Conservation (phyloP, 1,140 invertebrate species). For the Musca domestica region DNA sequence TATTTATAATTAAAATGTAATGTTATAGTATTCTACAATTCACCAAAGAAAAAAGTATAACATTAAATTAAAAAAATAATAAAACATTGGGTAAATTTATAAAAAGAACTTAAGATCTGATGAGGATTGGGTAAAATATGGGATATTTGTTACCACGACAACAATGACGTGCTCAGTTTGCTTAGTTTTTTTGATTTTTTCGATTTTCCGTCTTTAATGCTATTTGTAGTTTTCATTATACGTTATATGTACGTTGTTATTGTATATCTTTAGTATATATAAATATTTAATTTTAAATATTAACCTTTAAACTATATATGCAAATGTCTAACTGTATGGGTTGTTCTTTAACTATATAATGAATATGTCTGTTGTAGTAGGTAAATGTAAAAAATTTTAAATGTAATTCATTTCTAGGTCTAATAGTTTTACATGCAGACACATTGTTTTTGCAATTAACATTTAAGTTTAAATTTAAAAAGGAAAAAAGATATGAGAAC, state of each 20-base stretch:
- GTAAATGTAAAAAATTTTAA: conserved; percentile 11
- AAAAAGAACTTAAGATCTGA: conserved; percentile 13
- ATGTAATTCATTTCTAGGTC: conserved; percentile 17
- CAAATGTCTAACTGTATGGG: conserved; percentile 20
- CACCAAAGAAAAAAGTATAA: conserved; percentile 13
- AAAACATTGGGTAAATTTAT: background rate
- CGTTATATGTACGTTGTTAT: conserved; percentile 9
- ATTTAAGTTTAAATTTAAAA: conserved; percentile 13
- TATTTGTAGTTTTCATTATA: conserved; percentile 13
- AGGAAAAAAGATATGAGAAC: background rate
- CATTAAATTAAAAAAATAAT: conserved; percentile 1
- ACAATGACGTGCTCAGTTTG: background rate
- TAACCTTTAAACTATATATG: conserved; percentile 20
- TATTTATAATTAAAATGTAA: conserved; percentile 8
- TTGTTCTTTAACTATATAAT: conserved; percentile 19
- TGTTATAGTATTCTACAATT: conserved; percentile 14
- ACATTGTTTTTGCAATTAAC: conserved; percentile 21
- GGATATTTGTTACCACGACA: background rate
- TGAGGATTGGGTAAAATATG: conserved; percentile 1
- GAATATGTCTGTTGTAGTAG: conserved; percentile 19
- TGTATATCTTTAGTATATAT: background rate
- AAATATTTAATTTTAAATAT: conserved; percentile 22
- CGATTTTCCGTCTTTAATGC: conserved; percentile 12
- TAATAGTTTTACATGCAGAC: conserved; percentile 22
- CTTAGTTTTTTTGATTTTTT: conserved; percentile 16